Evolutionary conservation across 2,888 invertebrate species (phyloP), one percentile per base, ranked within the genome.

Genomic region (Philonicus albiceps): DNA sequence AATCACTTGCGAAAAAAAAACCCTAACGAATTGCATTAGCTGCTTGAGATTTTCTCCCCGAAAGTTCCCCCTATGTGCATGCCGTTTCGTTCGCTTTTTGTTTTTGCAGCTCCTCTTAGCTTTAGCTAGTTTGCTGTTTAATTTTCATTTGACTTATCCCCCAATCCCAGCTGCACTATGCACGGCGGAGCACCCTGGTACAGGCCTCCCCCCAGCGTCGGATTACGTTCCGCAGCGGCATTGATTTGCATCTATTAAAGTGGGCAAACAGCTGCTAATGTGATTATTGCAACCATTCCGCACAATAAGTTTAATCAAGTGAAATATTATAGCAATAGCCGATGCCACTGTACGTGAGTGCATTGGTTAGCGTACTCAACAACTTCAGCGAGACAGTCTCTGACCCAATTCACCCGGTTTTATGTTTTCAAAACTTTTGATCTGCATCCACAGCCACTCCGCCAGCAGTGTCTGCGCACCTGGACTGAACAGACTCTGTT

Each of bases 21-120:
- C 78, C 40, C 43, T 49, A 78, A 78, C 78, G 49, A 78, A 78
- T 78, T 78, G 49, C 78, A 78, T 78, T 78, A 78, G 78, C 49
- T 78, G 78, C 49, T 78, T 78, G 49, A 76, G 78, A 78, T 78
- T 78, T 55, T 31, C 55, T 16, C 34, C 19, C 27, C 13, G 11
- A 64, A 83, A 64, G 55, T 64, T 34, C 11, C 55, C 19, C 43
- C 31, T 22, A 27, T 27, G 27, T 64, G 64, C 64, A 64, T 64
- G 64, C 64, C 64, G 64, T 64, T 64, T 27, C 64, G 22, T 11
- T 64, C 64, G 64, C 64, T 64, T 64, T 19, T 64, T 64, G 8
- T 64, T 64, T 64, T 64, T 64, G 64, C 64, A 64, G 64, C 64
- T 64, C 11, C 64, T 7, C 64, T 64, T 64, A 55, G 55, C 55